Percentiles rank a stretch among this genome's conserved stretches.
phyloP scores from a whole-genome alignment of 2,888 invertebrate genomes.

The Microplitis deprimator region DNA sequence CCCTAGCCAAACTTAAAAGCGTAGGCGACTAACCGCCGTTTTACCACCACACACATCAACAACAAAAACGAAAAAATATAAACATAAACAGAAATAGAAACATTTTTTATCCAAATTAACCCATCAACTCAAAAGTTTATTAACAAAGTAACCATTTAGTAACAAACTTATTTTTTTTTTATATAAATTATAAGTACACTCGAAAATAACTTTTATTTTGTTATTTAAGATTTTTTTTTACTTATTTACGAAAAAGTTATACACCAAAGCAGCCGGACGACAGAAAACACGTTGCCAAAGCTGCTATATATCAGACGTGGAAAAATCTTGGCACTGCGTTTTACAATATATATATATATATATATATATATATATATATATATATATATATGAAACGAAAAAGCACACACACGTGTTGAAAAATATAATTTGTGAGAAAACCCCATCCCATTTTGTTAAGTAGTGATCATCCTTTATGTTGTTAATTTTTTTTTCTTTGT shows the following conservation, averaged over 20 bases:
- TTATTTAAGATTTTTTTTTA: neutral
- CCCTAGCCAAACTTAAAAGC: conserved; percentile 62
- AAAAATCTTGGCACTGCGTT: conserved; percentile 18
- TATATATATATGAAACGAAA: neutral
- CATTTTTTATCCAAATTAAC: neutral
- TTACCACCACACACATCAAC: conserved; percentile 14
- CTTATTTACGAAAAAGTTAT: no score
- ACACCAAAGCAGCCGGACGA: neutral
- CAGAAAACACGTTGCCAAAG: conserved; percentile 21
- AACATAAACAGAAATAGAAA: neutral
- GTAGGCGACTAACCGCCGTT: conserved; percentile 44
- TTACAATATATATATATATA: neutral
- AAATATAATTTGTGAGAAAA: neutral
- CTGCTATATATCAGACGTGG: conserved; percentile 21
- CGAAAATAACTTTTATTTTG: neutral
- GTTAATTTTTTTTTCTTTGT: no score
- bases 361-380: no score
- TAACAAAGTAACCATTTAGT: no score
- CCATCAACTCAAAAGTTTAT: neutral
- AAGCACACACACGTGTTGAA: neutral
- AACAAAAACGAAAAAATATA: no score
- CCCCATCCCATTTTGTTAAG: neutral
- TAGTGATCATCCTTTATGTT: neutral
- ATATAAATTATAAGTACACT: no score
- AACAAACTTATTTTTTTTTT: no score